phyloP scores from a whole-genome alignment of 2,797 vertebrate genomes.

The Mormyrus proboscirostris region DNA sequence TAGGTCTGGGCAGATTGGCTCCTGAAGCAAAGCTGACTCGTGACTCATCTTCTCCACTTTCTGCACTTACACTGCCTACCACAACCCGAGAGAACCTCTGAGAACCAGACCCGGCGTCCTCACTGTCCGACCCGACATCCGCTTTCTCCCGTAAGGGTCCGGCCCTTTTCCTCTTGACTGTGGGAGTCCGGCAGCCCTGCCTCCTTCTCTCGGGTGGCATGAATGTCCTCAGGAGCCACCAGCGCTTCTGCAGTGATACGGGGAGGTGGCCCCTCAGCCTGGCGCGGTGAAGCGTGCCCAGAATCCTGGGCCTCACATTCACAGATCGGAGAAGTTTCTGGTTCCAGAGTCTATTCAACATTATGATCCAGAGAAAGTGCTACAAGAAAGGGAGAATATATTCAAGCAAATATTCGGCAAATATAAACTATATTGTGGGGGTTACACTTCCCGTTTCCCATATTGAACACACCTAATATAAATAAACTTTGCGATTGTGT shows the following conservation, averaged over 20 bases:
- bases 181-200: background rate
- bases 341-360: conserved; percentile 67
- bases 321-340: conserved; percentile 44
- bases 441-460: background rate
- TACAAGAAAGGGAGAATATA: conserved; percentile 24
- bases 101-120: background rate
- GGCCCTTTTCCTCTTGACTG: background rate
- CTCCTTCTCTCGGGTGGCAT: conserved; percentile 42
- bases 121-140: background rate
- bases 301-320: conserved; percentile 49
- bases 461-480: background rate
- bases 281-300: conserved; percentile 49
- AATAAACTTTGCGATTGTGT: background rate
- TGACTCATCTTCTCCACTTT: background rate
- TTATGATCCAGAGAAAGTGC: conserved; percentile 54
- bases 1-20: background rate
- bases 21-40: background rate
- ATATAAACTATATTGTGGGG: background rate
- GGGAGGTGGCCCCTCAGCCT: conserved; percentile 48
- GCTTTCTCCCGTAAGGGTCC: background rate
- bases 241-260: conserved; percentile 48
- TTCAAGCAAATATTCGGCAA: background rate
- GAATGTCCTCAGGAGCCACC: conserved; percentile 41
- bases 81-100: background rate
- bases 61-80: background rate